Percentiles rank a stretch among this genome's conserved stretches.
phyloP scores from a whole-genome alignment of 2,797 vertebrate species.

The Labeo calbasu region DNA sequence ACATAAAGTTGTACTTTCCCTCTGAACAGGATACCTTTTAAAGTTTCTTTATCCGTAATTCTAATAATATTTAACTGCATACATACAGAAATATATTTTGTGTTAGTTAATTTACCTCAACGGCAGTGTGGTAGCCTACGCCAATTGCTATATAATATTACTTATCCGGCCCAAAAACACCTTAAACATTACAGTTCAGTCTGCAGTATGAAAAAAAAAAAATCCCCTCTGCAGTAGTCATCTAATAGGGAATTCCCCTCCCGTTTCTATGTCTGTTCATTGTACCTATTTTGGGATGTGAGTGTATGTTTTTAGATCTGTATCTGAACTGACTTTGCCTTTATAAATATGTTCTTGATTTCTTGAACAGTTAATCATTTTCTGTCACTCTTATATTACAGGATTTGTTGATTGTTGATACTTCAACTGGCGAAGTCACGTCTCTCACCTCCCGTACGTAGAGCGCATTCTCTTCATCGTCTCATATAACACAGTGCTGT shows the following conservation, averaged over 20 bases:
- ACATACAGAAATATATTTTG: too few species aligned
- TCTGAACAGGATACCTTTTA: too few species aligned
- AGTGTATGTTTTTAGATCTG: neutral
- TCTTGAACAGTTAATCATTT: neutral
- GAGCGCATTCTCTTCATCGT: neutral
- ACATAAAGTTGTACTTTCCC: too few species aligned
- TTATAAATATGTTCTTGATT: neutral
- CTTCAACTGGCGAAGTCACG: conserved; percentile 69
- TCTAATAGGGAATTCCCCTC: neutral
- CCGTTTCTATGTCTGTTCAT: neutral
- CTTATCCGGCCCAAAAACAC: neutral
- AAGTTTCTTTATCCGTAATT: too few species aligned
- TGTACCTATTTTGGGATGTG: conserved; percentile 2
- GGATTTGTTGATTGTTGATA: conserved; percentile 83
- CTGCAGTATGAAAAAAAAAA: neutral
- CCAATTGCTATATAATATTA: too few species aligned
- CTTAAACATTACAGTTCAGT: neutral
- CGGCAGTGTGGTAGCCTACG: too few species aligned
- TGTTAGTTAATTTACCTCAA: too few species aligned
- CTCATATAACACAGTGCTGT: neutral
- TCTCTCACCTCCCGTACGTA: conserved; percentile 77
- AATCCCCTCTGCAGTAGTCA: neutral
- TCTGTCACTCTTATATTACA: conserved; percentile 55
- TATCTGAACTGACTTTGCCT: neutral
- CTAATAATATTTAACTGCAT: too few species aligned